A percentile compares a stretch with the other conserved stretches of the same genome.
phyloP scores from a whole-genome alignment of 2,797 vertebrate species.

The Sciaenops ocellatus region DNA sequence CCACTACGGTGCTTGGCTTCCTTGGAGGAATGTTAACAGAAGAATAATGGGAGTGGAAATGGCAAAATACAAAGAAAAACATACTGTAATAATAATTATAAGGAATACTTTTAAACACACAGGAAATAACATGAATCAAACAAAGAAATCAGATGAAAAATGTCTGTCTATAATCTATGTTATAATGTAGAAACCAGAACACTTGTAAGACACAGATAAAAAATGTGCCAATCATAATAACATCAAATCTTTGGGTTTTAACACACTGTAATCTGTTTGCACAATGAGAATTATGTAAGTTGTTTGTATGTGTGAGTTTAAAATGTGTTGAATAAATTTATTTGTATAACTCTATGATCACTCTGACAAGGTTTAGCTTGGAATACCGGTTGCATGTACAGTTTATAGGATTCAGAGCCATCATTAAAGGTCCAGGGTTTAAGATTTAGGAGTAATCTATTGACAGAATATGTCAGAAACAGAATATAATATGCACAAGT shows the following conservation, averaged over 20 bases:
- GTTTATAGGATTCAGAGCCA: neutral
- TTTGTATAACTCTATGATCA: conserved; percentile 17
- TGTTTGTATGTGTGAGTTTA: conserved; percentile 27
- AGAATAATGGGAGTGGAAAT: neutral
- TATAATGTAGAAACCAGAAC: neutral
- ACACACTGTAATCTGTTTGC: conserved; percentile 23
- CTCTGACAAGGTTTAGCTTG: neutral
- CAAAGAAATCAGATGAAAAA: conserved; percentile 3
- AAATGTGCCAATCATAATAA: neutral
- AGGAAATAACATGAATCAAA: neutral
- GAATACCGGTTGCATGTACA: neutral
- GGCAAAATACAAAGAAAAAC: neutral
- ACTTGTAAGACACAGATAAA: neutral
- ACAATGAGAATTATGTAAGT: conserved; percentile 4
- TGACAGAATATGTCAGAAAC: no score
- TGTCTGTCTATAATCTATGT: neutral
- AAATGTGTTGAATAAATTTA: conserved; percentile 23
- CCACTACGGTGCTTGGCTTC: neutral
- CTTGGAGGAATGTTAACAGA: neutral
- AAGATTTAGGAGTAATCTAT: no score
- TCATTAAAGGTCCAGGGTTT: no score
- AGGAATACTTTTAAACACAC: neutral
- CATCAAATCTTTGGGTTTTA: neutral
- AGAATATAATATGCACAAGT: no score
- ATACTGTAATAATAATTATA: neutral